A percentile compares a stretch with the other conserved stretches of the same genome.
Evolutionary conservation across 2,888 invertebrate species (phyloP).

Genomic region (Antitype chi): DNA sequence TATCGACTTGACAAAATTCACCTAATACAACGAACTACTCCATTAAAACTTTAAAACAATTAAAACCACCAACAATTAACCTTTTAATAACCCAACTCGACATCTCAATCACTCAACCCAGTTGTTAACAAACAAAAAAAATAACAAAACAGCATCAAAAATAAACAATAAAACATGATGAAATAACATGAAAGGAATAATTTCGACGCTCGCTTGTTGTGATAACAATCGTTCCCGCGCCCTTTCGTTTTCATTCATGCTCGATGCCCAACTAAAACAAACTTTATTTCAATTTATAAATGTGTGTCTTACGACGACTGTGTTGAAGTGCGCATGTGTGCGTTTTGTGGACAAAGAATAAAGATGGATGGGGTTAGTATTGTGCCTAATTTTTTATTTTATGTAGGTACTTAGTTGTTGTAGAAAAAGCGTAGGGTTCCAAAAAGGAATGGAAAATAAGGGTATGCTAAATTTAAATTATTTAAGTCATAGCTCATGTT

Average conservation of each 20-base stretch:
- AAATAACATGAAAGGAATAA: constrained; percentile 62
- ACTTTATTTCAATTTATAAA: constrained; percentile 89
- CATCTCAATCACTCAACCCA: constrained; percentile 1
- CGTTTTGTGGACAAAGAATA: constrained; percentile 77
- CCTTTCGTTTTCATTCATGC: constrained; percentile 89
- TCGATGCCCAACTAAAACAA: constrained; percentile 89
- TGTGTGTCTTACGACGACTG: constrained; percentile 81
- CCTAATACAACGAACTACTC: not conserved
- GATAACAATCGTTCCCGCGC: constrained; percentile 80
- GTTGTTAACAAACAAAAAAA: constrained; percentile 9
- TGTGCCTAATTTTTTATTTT: constrained; percentile 48
- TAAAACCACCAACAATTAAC: not conserved
- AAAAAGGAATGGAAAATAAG: no score
- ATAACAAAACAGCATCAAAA: constrained; percentile 32
- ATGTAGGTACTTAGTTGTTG: not conserved
- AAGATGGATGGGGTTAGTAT: constrained; percentile 32
- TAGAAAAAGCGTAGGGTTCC: no score
- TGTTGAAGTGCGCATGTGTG: constrained; percentile 84
- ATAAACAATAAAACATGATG: constrained; percentile 63
- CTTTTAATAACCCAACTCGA: not conserved
- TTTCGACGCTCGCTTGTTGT: constrained; percentile 74
- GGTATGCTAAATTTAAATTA: no score
- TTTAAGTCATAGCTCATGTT: no score
- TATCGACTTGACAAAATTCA: not conserved
- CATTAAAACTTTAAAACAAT: not conserved